phyloP scores from a whole-genome alignment of 2,888 invertebrate species.

The Caenorhabditis drosophilae region DNA sequence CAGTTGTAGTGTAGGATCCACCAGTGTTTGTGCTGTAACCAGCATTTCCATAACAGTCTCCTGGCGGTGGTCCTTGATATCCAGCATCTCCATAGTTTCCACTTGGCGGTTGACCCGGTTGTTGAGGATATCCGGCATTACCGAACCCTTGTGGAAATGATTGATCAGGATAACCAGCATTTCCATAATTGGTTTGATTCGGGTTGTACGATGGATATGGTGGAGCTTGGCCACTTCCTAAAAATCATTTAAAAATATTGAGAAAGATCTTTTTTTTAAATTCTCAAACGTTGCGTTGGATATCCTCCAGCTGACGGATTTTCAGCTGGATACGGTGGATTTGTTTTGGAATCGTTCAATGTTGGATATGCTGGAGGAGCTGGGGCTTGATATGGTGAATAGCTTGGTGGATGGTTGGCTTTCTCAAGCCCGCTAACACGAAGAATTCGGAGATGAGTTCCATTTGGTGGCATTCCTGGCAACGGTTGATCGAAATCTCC shows the following conservation, averaged over 20 bases:
- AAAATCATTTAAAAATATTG: slow-evolving; percentile 1
- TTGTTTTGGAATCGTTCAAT: slow-evolving; percentile 15
- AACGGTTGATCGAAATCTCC: slow-evolving; percentile 68
- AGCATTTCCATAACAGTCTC: too few species aligned
- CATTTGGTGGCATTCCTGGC: slow-evolving; percentile 64
- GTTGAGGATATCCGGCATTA: slow-evolving; percentile 15
- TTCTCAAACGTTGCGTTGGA: slow-evolving; percentile 3
- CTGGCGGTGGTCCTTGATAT: too few species aligned
- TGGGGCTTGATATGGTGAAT: slow-evolving; percentile 24
- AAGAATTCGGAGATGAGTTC: slow-evolving; percentile 65
- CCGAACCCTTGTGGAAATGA: slow-evolving; percentile 12
- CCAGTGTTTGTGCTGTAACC: background rate
- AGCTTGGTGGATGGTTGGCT: slow-evolving; percentile 40
- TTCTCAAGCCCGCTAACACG: slow-evolving; percentile 46
- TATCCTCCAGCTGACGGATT: background rate
- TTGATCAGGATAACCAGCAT: slow-evolving; percentile 18
- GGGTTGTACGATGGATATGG: slow-evolving; percentile 53
- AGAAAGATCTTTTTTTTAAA: background rate
- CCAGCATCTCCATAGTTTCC: too few species aligned
- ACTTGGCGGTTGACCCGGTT: background rate
- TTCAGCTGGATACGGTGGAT: slow-evolving; percentile 6
- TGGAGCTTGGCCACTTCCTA: slow-evolving; percentile 35
- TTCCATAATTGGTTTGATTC: slow-evolving; percentile 30
- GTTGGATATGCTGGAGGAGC: slow-evolving; percentile 46
- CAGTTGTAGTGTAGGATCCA: slow-evolving; percentile 10